phyloP scores from a whole-genome alignment of 1,140 invertebrate genomes.

The Hypothenemus hampei region DNA sequence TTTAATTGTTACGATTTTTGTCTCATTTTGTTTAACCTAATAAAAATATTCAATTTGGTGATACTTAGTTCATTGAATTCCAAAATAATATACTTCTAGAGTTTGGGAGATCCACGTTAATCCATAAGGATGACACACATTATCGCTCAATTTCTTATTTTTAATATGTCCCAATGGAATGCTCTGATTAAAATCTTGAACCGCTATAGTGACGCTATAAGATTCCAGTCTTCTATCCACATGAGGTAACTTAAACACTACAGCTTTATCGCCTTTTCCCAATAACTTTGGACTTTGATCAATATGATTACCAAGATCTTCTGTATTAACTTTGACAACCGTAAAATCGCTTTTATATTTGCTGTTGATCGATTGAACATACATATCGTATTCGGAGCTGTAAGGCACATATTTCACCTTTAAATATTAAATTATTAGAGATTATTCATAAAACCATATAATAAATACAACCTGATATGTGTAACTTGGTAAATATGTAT shows the following conservation, averaged over 20 bases:
- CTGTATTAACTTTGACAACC: slow-evolving; percentile 24
- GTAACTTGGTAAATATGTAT: slow-evolving; percentile 29
- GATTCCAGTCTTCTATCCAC: slow-evolving; percentile 29
- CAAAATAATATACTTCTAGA: slow-evolving; percentile 24
- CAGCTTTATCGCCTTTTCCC: slow-evolving; percentile 21
- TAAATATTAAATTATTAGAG: slow-evolving; percentile 7
- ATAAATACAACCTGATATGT: slow-evolving; percentile 30
- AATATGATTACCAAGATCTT: slow-evolving; percentile 33
- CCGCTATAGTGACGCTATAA: slow-evolving; percentile 27
- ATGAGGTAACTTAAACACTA: slow-evolving; percentile 30
- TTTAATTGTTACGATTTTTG: slow-evolving; percentile 25
- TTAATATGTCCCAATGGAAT: slow-evolving; percentile 13
- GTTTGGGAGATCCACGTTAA: slow-evolving; percentile 33
- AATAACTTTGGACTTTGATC: slow-evolving; percentile 33
- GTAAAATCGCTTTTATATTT: slow-evolving; percentile 31
- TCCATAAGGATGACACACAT: slow-evolving; percentile 33
- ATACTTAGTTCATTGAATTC: neutral
- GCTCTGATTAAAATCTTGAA: slow-evolving; percentile 34
- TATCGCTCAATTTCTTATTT: slow-evolving; percentile 25
- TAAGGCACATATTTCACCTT: slow-evolving; percentile 37
- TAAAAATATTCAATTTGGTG: slow-evolving; percentile 1
- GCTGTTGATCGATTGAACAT: slow-evolving; percentile 31
- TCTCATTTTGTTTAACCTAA: slow-evolving; percentile 27
- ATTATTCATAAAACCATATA: neutral
- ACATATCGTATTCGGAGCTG: slow-evolving; percentile 30